These are phyloP conservation scores for Crotophaga sulcirostris DNA, from an alignment of 2,113 vertebrate genomes.

Conservation along the genomic window DNA sequence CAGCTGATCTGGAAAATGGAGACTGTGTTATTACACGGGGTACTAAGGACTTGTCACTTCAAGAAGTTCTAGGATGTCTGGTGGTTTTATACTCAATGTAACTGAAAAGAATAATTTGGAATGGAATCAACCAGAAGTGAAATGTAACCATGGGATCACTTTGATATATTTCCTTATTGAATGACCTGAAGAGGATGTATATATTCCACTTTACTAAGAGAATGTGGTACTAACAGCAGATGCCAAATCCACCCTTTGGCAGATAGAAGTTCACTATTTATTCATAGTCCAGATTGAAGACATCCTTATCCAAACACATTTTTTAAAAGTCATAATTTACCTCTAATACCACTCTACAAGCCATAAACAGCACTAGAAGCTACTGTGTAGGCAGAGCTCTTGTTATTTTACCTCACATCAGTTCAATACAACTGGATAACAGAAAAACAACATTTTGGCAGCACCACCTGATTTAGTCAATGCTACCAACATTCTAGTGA, in stretches of 20 bases:
- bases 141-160: background rate
- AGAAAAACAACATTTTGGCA: background rate
- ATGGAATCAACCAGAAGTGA: background rate
- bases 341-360: background rate
- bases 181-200: background rate
- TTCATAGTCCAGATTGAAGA: background rate
- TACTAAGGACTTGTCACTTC: background rate
- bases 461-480: background rate
- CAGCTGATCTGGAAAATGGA: background rate
- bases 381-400: background rate
- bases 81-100: background rate
- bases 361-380: background rate
- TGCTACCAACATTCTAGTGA: background rate
- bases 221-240: background rate
- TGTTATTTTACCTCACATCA: background rate
- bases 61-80: background rate
- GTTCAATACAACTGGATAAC: background rate
- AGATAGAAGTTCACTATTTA: background rate
- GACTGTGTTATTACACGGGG: too few relatives aligned
- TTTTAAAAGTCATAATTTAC: background rate
- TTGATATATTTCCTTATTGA: background rate
- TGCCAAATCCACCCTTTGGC: background rate
- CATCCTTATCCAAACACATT: background rate
- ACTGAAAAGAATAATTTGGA: background rate
- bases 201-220: background rate